Evolutionary conservation across 2,113 vertebrate species (phyloP), one percentile per base, ranked within the genome.

Genomic region (Pachycephala philippinensis): DNA sequence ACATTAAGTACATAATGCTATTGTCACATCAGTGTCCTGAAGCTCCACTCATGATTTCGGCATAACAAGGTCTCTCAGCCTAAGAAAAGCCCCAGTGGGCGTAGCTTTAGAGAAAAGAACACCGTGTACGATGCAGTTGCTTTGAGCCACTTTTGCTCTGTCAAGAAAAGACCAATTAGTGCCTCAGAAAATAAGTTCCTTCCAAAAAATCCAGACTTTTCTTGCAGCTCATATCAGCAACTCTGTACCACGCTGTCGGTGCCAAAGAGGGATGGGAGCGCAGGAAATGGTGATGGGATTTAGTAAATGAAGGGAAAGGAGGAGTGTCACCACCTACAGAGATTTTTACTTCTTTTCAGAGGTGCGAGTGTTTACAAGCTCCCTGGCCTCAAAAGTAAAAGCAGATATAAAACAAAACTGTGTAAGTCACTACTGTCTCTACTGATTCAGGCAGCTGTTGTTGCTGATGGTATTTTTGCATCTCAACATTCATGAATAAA

Each of bases 401-500:
- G 93, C 50, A 82, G 90, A 90, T 89, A 72, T 86, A 49, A 97
- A 97, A 49, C 83, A 84, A 80, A 93, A 83, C 77, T 61, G 5
- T 88, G 60, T 77, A 96, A 96, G 77, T 84, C 71, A 79, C 54
- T 76, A 33, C 69, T 54, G 87, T 77, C 93, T 87, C 87, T 74
- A 31, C 59, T 91, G 96, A 96, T 89, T 91, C 60, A 91, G 87
- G 94, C 88, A 94, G 94, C 63, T 95, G 89, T 84, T 97, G 56
- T 80, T 74, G 59, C 45, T 93, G 89, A 64, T 76, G 54, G 68
- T 95, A 61, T 65, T 95, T 97, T 87, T 96, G 68, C 65, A 74
- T 96, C 97, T 96, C 39, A 27, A 93, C 71, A 81, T 87, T 97
- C 91, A 94, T 94, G 95, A 97, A 97, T 97, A 97, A 93, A 97